Conservation (phyloP, 2,797 vertebrate genomes). For the Ptychobarbus kaznakovi region DNA sequence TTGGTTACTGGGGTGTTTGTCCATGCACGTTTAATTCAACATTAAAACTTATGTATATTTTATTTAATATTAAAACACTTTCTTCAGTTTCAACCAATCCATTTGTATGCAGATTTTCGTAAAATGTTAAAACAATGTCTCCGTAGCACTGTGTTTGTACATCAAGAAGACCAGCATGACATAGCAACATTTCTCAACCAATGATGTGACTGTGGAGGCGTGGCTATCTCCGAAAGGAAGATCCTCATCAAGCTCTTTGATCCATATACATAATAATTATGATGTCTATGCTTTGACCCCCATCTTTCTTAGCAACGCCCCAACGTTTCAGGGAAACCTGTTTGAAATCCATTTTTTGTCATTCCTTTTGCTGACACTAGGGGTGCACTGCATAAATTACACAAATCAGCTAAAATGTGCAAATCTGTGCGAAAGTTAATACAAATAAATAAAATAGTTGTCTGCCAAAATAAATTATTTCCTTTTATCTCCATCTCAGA, state of each 20-base stretch:
- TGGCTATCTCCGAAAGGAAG: neutral
- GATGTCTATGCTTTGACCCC: no score
- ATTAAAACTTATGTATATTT: neutral
- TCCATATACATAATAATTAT: neutral
- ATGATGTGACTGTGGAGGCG: neutral
- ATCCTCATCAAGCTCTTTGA: neutral
- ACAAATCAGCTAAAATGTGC: neutral
- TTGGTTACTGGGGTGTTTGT: slow-evolving; percentile 8
- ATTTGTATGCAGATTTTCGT: neutral
- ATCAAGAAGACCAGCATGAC: neutral
- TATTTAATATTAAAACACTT: neutral
- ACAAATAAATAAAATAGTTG: neutral
- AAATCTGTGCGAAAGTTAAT: neutral
- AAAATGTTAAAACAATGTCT: neutral
- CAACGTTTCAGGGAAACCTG: neutral
- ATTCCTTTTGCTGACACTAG: neutral
- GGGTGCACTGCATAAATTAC: neutral
- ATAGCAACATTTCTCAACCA: neutral
- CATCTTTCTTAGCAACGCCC: no score
- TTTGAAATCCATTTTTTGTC: neutral
- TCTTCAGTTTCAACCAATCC: neutral
- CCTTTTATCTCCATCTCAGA: neutral
- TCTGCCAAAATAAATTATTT: neutral
- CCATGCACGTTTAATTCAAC: neutral
- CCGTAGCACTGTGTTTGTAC: neutral